These are phyloP conservation scores for Spinibarbus caldwelli DNA, from an alignment of 2,797 vertebrate genomes.

Conservation along the genomic window DNA sequence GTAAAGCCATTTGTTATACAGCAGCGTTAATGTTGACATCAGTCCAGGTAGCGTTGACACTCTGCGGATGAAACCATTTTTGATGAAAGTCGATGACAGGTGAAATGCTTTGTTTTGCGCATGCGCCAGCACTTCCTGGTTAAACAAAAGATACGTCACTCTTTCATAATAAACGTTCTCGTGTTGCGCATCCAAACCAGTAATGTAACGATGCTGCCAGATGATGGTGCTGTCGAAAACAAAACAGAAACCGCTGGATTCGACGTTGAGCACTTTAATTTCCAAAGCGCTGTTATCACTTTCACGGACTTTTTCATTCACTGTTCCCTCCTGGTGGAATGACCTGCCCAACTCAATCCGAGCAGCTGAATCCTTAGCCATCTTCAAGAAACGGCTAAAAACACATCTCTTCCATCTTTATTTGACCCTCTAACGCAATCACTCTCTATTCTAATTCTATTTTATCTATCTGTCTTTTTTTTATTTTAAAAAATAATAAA, in stretches of 20 bases:
- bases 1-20: conserved; percentile 17
- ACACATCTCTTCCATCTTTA: no score
- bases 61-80: conserved; percentile 32
- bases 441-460: no score
- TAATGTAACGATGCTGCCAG: neutral
- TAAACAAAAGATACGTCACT: neutral
- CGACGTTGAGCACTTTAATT: conserved; percentile 13
- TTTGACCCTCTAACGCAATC: no score
- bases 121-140: conserved; percentile 20
- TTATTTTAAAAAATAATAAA: no score
- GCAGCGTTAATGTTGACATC: neutral
- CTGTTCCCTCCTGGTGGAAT: no score
- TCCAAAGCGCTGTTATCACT: no score
- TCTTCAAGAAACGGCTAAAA: no score
- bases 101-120: neutral
- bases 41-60: neutral
- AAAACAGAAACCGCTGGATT: conserved; percentile 5
- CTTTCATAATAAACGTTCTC: conserved; percentile 31
- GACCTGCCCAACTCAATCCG: no score
- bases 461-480: no score
- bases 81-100: conserved; percentile 40
- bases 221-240: conserved; percentile 10
- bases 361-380: no score
- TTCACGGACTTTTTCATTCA: no score
- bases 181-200: neutral